Conservation (phyloP, 53 echinoderm and acorn worm genomes). For the Zoroaster sp. region DNA sequence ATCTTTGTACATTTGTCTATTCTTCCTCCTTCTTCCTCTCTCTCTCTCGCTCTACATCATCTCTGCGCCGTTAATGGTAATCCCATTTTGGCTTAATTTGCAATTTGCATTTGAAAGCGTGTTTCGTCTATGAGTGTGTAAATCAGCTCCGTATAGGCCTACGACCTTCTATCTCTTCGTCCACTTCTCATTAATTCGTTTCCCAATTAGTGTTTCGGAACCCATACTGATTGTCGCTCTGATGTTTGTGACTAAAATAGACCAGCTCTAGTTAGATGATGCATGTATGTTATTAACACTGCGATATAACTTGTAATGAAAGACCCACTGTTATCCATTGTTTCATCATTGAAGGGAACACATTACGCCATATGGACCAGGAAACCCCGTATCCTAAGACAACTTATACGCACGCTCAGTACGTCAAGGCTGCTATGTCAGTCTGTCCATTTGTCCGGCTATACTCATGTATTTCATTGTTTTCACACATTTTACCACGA, state of each 20-base stretch:
- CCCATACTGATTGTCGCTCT: not conserved
- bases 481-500: constrained; percentile 27
- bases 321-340: not conserved
- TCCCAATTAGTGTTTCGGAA: too few species aligned
- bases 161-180: too few species aligned
- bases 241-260: not conserved
- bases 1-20: not conserved
- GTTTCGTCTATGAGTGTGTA: too few species aligned
- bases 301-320: not conserved
- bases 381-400: not conserved
- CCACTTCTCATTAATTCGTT: not conserved
- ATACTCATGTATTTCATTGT: constrained; percentile 8
- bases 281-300: not conserved
- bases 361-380: not conserved
- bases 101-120: too few species aligned
- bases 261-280: not conserved
- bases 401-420: not conserved
- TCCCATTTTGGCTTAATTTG: not conserved
- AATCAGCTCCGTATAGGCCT: too few species aligned
- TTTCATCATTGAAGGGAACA: not conserved
- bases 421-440: not conserved
- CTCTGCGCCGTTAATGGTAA: not conserved
- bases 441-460: not conserved
- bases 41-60: too few species aligned
- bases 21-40: not conserved